Base-by-base conservation (phyloP, 2,113 vertebrate species). In the Etia nguti region DNA sequence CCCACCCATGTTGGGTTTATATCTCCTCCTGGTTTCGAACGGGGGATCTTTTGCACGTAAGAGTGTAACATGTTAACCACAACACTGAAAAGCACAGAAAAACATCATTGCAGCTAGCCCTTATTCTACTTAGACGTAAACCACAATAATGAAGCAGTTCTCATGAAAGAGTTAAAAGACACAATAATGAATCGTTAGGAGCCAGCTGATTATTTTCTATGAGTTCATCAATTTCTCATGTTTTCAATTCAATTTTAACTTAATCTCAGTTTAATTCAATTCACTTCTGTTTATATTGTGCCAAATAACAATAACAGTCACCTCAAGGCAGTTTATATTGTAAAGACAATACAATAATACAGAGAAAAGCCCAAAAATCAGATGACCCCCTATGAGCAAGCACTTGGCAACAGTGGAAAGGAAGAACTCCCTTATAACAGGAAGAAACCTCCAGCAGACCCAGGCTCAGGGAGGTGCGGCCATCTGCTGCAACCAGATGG, bases 41-140 rank as follows among this genome's bases (percentile, higher is more conserved):
- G 0, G 2, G 65, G 0, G n/a, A 24, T 43, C 8, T 43, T 70
- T 70, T 10, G 8, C 1, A 70, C 1, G 36, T 43, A 43, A 70
- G 2, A 22, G n/a, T 24, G 36, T 8, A 70, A 70, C n/a, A 6
- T 43, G n/a, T 0, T 43, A 70, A 1, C 8, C 65, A 43, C n/a
- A 20, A 70, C 36, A 70, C 36, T 2, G 38, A 41, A 43, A 8
- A 68, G 20, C 20, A 70, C 12, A 24, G 22, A 24, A 70, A 46
- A 26, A 24, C 38, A 26, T 16, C 22, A 26, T 6, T 26, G 38
- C 6, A 43, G 36, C n/a, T 24, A 16, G 13, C 1, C 36, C 36
- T 70, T 70, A 70, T 24, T 70, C 12, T 43, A 70, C 43, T 70
- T 8, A 70, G 34, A 60, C 9, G 0, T 60, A 43, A 70, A 73